Evolutionary conservation across 2,888 invertebrate species (phyloP).

Genomic region (Dolichomitus sp.): DNA sequence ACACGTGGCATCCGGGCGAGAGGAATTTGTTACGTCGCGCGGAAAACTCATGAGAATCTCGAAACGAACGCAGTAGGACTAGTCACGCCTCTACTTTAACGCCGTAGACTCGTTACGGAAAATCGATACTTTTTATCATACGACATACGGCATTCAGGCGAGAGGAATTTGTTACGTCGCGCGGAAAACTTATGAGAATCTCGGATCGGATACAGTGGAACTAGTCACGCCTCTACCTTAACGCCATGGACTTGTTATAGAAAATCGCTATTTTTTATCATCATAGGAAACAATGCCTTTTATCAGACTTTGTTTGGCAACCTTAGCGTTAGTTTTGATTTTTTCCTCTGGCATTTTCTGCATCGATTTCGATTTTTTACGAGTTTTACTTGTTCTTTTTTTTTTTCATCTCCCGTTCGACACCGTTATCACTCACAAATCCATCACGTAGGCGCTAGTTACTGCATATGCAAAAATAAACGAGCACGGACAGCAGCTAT

Average conservation of each 20-base stretch:
- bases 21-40: conserved; percentile 70
- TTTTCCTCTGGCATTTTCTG: background rate
- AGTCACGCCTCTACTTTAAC: background rate
- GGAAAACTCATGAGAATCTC: conserved; percentile 71
- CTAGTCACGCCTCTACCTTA: too few species aligned
- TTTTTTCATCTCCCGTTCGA: conserved; percentile 12
- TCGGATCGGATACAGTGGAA: too few species aligned
- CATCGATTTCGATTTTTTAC: background rate
- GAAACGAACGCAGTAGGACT: conserved; percentile 35
- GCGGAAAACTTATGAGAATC: too few species aligned
- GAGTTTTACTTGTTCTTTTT: background rate
- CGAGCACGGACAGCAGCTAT: conserved; percentile 16
- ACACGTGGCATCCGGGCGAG: conserved; percentile 68
- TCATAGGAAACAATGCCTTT: background rate
- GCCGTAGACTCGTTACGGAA: background rate
- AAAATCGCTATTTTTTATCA: background rate
- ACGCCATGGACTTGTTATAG: too few species aligned
- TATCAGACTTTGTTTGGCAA: background rate
- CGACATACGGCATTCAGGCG: too few species aligned
- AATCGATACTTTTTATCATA: conserved; percentile 1
- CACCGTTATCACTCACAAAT: conserved; percentile 11
- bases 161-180: too few species aligned
- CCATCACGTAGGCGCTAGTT: conserved; percentile 6
- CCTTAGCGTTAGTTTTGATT: background rate
- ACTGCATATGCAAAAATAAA: conserved; percentile 9